Evolutionary conservation across 2,797 vertebrate genomes (phyloP), one percentile per base, ranked within the genome.

Genomic region (Cossypha niveicapilla): DNA sequence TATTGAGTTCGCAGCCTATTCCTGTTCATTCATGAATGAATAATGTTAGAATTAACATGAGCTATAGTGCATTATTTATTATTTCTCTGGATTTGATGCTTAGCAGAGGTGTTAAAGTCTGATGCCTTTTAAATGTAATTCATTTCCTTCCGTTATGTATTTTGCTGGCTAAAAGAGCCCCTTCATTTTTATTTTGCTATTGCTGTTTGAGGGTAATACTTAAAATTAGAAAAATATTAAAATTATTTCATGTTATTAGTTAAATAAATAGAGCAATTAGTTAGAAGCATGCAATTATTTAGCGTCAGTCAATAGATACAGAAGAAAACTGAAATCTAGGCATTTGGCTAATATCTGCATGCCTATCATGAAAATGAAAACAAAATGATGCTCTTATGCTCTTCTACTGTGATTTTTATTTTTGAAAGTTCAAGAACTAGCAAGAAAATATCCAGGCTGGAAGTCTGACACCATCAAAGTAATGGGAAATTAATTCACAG

Each of bases 41-140:
- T 95, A 83, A 91, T 95, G 63, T 54, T 61, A 95, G 85, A 96
- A 96, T 94, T 97, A 93, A 93, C 88, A 88, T 92, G 82, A 88
- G 14, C 82, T 90, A 34, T 92, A 79, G 89, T 96, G 70, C 89
- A 96, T 96, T 96, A 96, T 96, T 96, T 91, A 94, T 95, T 83
- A 94, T 96, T 92, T 86, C 93, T 63, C 81, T 70, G 48, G 74
- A 92, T 94, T 91, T 93, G 68, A 71, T 85, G 75, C 61, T 94
- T 83, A 90, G 65, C 34, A 58, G 76, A 95, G 73, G 84, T 93
- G 93, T 94, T 95, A 94, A 78, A 87, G 60, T 88, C 34, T 73
- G 72, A 82, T 86, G 87, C 37, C n/a, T 90, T 94, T 90, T 73
- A 82, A 73, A 90, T 45, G 21, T 58, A 94, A 94, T 82, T 93